Base-by-base conservation (phyloP, 64 coral and sea anemone genomes). In the Catalaphyllia jardinei region DNA sequence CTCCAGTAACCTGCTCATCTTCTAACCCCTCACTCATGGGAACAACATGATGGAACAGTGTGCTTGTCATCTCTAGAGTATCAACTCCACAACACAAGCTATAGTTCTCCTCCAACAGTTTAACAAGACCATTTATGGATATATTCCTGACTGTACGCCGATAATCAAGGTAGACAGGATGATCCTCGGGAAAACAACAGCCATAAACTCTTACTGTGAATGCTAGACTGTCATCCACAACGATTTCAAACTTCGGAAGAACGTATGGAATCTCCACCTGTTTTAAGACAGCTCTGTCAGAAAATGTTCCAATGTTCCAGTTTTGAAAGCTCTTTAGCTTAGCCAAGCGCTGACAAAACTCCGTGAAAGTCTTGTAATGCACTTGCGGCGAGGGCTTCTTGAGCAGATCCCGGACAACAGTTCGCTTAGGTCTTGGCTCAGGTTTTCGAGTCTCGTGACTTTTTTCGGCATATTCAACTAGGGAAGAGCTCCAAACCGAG, bases 41-140 rank as follows among this genome's bases (percentile, higher is more conserved):
- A 22, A 78, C 52, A 31, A 80, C 88, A 89, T 80, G 88, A 72
- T 89, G 88, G 49, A 79, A 81, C 18, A 89, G 64, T 72, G 78
- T 89, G 15, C 76, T 55, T 71, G 76, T 64, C 46, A 75, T 74
- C 38, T 54, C 71, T 6, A 22, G 42, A 29, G 59, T n/a, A 54
- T 62, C 19, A 19, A 81, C 88, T 71, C 88, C 88, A 72, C 14
- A 9, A 81, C 88, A 89, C 16, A 89, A 19, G 10, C 20, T 89
- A 12, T 80, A 80, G 60, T 49, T 71, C n/a, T 16, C 77, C 52
- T 80, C 62, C 67, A 89, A 79, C 31, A 79, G 39, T 69, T 89
- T 80, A 29, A 57, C 61, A 49, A 89, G 76, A 10, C 20, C 51
- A 73, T 25, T 54, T 8, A 89, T 12, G 42, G 88, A 79, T 29